A percentile compares a stretch with the other conserved stretches of the same genome.
These are phyloP conservation scores for Leptinotarsa lineolata DNA, from an alignment of 1,140 invertebrate species.

Conservation along the genomic window DNA sequence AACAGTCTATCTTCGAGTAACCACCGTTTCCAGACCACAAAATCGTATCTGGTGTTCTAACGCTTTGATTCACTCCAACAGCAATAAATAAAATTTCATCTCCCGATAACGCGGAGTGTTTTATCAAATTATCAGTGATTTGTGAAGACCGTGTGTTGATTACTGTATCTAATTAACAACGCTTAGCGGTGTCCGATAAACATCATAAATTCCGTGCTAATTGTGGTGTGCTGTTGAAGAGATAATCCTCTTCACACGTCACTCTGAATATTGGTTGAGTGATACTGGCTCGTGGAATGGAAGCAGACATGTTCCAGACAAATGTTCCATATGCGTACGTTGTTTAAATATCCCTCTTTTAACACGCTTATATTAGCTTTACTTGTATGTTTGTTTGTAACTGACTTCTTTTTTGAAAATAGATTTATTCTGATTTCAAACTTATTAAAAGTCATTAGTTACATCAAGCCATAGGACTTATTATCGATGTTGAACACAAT, in stretches of 20 bases:
- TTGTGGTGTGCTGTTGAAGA: slow-evolving; percentile 36
- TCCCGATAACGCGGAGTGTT: slow-evolving; percentile 17
- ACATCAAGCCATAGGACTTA: too few relatives aligned
- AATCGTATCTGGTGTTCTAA: not conserved
- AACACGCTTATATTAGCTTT: too few relatives aligned
- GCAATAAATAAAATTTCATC: slow-evolving; percentile 19
- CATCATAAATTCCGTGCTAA: slow-evolving; percentile 37
- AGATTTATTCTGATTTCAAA: too few relatives aligned
- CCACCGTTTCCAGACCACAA: not conserved
- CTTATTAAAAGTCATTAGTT: too few relatives aligned
- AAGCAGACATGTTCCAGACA: not conserved
- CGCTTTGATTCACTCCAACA: not conserved
- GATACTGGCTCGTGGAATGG: not conserved
- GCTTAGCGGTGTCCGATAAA: slow-evolving; percentile 21
- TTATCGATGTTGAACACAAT: too few relatives aligned
- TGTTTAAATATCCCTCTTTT: too few relatives aligned
- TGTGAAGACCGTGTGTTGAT: slow-evolving; percentile 37
- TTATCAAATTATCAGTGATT: slow-evolving; percentile 38
- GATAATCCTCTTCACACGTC: slow-evolving; percentile 40
- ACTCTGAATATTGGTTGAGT: slow-evolving; percentile 4
- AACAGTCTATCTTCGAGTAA: not conserved
- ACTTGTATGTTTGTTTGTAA: too few relatives aligned
- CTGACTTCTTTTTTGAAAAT: too few relatives aligned
- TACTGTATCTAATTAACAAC: slow-evolving; percentile 33
- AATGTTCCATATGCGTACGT: too few relatives aligned